A percentile compares a stretch with the other conserved stretches of the same genome.
Conservation (phyloP, 1,140 invertebrate genomes). For the Pachypeltis micranthus region DNA sequence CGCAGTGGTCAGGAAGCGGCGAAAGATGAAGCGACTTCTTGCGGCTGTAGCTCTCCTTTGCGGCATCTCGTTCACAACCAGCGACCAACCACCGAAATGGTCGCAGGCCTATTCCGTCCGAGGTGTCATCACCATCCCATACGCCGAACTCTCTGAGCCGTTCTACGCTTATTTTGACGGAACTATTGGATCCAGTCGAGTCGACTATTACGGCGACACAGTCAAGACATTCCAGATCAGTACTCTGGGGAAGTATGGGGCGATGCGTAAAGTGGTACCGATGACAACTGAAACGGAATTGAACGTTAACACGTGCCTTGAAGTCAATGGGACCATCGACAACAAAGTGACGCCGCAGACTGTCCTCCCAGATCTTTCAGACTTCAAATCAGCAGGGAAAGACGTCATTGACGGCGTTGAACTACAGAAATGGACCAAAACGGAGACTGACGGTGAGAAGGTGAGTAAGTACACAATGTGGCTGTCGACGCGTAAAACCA, state of each 20-base stretch:
- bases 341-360: constrained; percentile 53
- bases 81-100: constrained; percentile 44
- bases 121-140: constrained; percentile 71
- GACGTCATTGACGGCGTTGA: constrained; percentile 50
- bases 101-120: constrained; percentile 56
- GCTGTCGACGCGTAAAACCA: constrained; percentile 35
- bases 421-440: constrained; percentile 62
- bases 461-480: constrained; percentile 78
- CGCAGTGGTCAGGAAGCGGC: neutral
- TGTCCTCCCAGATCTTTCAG: constrained; percentile 67
- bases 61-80: neutral
- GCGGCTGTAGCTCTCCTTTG: neutral
- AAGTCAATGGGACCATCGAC: constrained; percentile 63
- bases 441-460: constrained; percentile 57
- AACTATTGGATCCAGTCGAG: constrained; percentile 58
- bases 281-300: constrained; percentile 59
- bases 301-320: constrained; percentile 68
- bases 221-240: constrained; percentile 75
- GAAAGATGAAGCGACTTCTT: neutral
- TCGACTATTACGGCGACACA: constrained; percentile 92
- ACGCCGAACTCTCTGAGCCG: constrained; percentile 80
- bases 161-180: constrained; percentile 79
- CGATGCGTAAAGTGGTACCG: constrained; percentile 71
- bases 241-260: constrained; percentile 50
- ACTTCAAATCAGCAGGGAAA: constrained; percentile 50